Base-by-base conservation (phyloP, 30 jellyfish, hydroid and myxozoan genomes). In the Turritopsis dohrnii region DNA sequence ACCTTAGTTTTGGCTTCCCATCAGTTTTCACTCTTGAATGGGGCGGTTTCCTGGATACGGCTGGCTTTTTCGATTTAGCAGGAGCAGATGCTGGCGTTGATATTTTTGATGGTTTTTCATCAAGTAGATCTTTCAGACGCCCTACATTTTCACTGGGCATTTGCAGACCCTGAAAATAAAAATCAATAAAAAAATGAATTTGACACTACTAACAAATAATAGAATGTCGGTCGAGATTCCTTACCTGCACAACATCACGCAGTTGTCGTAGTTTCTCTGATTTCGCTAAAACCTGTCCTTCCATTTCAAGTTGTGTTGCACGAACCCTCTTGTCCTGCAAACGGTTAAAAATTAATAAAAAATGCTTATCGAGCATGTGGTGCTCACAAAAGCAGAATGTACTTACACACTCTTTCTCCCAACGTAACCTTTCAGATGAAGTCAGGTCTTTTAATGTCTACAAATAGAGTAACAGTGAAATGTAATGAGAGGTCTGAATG, bases 371-470 rank as follows among this genome's bases (percentile, higher is more conserved):
- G 19, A 54, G n/a, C 19, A 21, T 60, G 21, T 60, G 19, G 73
- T 60, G 73, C 73, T 60, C 21, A 18, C 21, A 30, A 30, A 52
- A 1, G 7, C 26, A 53, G 22, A 77, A 18, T 18, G 28, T 4
- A 85, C 98, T 81, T 83, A 93, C 98, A 82, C 96, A 88, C 83
- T 88, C 98, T 18, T 69, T 79, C 81, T 93, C 96, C 96, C 96
- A 93, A 18, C 89, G 90, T 28, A 89, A 85, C 66, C 90, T 88
- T 88, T 93, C 96, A 21, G 88, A 53, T 3, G 96, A 88, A 0
- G 96, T 85, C 79, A 88, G 83, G 73, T 93, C 96, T 54, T 83
- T 85, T 9, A 93, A 80, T 71, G 81, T 76, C 97, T 87, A n/a
- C n/a, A 86, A 65, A 80, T 77, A 28, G 52, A 23, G 66, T 21